Evolutionary conservation across 2,797 vertebrate species (phyloP), one percentile per base, ranked within the genome.

Genomic region (Oreochromis mossambicus): DNA sequence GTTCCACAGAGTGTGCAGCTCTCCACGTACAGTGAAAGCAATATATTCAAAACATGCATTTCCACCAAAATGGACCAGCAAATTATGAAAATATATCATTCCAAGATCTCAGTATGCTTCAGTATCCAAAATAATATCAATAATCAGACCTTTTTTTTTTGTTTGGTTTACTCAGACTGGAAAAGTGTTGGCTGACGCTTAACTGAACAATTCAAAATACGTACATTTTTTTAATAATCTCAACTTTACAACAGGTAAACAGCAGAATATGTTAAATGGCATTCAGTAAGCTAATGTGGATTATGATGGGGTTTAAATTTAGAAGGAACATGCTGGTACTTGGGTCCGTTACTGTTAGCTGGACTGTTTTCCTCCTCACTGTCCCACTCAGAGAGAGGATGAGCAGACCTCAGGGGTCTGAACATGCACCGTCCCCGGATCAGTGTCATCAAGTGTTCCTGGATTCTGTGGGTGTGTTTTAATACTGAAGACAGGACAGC

Each of bases 1-100:
- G 61, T 85, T 90, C 86, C 87, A 88, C 86, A 83, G 78, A 84
- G 9, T 82, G 86, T 86, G 87, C 89, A 90, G 86, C 81, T 90
- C 76, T 89, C 83, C 79, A 68, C 58, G 21, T 55, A 92, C 88
- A 85, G 66, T 82, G 52, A 90, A 89, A 92, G 85, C 78, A 81
- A 92, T 55, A 90, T 87, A 90, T 90, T 91, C 75, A 89, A 93
- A 95, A 94, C 95, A 93, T 94, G 93, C 95, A 95, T 92, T 91
- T 94, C 92, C 91, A 95, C 92, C 86, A 75, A 88, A 95, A 92
- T 73, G 80, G 91, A 91, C 91, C 91, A 89, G 94, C 87, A 94
- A 95, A 92, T 95, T 96, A 96, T 93, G 87, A 95, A 95, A 96
- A 96, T 95, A 93, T 88, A 95, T 93, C 89, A 88, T 87, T 92